Percentiles rank a stretch among this genome's conserved stretches.
Evolutionary conservation across 2,888 invertebrate species (phyloP).

Genomic region (Bruchidius siliquastri): DNA sequence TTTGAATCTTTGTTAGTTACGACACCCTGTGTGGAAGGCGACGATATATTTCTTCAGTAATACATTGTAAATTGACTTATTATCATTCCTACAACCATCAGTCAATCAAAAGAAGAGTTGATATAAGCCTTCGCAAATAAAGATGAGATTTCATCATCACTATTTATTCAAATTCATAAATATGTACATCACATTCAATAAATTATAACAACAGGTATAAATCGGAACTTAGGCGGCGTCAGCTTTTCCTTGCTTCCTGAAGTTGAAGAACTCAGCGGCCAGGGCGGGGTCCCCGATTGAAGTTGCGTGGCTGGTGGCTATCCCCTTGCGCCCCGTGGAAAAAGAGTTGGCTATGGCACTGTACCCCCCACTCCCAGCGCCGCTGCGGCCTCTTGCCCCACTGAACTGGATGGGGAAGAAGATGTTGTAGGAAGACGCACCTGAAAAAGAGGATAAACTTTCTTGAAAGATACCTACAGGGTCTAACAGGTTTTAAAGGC

Average conservation of each 20-base stretch:
- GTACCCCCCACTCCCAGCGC: constrained; percentile 36
- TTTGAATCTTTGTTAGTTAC: no score
- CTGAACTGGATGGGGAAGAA: constrained; percentile 64
- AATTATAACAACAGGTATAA: neutral
- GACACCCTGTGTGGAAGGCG: no score
- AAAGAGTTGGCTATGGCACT: constrained; percentile 70
- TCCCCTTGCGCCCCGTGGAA: constrained; percentile 64
- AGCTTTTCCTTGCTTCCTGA: neutral
- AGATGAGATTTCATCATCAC: neutral
- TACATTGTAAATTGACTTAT: no score
- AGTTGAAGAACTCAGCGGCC: constrained; percentile 42
- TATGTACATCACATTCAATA: neutral
- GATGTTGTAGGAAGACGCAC: constrained; percentile 46
- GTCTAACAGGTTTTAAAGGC: no score
- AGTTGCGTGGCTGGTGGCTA: constrained; percentile 68
- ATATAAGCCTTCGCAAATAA: no score
- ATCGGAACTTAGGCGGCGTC: neutral
- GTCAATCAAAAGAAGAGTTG: no score
- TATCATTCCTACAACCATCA: no score
- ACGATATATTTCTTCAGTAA: no score
- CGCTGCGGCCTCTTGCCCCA: constrained; percentile 39
- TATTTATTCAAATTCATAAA: neutral
- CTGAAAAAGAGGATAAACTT: neutral
- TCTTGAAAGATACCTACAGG: no score
- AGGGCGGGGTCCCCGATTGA: constrained; percentile 59